Base-by-base conservation (phyloP, 30 jellyfish, hydroid and myxozoan species). In the Hydractinia symbiolongicarpus region DNA sequence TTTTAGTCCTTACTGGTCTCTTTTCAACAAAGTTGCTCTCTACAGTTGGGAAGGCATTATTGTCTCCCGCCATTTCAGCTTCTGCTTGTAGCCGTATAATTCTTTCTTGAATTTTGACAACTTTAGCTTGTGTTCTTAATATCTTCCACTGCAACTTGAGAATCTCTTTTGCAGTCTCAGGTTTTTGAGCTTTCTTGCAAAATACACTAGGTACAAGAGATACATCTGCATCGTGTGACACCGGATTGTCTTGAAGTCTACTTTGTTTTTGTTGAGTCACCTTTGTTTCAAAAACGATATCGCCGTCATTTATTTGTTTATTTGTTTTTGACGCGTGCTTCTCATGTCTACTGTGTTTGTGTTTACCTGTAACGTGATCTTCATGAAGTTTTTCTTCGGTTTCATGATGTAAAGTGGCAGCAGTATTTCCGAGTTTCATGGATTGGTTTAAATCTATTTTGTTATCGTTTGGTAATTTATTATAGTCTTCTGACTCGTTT, bases 61-160 rank as follows among this genome's bases (percentile, higher is more conserved):
- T 51, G 74, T 7, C 8, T 7, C 40, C 17, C 4, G 17, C 40
- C 7, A 51, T 6, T 17, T 51, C 58, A 15, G 81, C 50, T 72
- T 72, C 81, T 10, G 61, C 75, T 76, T 76, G 85, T 61, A 77
- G 4, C 56, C 66, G 61, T 5, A 77, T 77, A 8, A 93, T 93
- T 62, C 88, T 76, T 55, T 93, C 98, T 70, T 93, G 98, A 52
- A 93, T 81, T 77, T 93, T 93, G 20, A 93, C 98, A 30, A 93
- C 96, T 81, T 93, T 93, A 7, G 98, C 98, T 84, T 93, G 98
- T 79, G 95, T 73, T 87, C 96, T 54, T 66, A 93, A 55, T 62
- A 93, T 93, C 61, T 87, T 93, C 98, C 98, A 93, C 60, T 93
- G 98, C 55, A 80, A 76, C 11, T 88, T 85, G 67, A 93, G 82